Evolutionary conservation across 2,113 vertebrate species (phyloP).

Genomic region (Pteronura brasiliensis): DNA sequence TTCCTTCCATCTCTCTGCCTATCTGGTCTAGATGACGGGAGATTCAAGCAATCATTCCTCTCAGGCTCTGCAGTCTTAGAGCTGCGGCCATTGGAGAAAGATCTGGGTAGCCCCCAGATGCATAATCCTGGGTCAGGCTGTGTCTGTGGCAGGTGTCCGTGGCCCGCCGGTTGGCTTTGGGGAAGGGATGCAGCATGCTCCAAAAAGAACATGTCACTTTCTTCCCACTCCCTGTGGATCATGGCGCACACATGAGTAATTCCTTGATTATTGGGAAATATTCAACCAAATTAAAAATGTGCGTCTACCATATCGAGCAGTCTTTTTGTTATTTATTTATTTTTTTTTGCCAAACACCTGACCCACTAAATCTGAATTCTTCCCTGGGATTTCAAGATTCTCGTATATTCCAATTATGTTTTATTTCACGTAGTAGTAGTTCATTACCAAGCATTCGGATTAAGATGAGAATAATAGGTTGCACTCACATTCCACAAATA

Average conservation of each 20-base stretch:
- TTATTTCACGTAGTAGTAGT: rapidly evolving
- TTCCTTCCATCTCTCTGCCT: neutral
- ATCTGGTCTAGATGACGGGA: neutral
- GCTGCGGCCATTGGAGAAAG: neutral
- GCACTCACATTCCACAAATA: neutral
- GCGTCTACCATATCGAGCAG: neutral
- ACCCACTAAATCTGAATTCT: neutral
- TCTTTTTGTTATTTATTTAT: neutral
- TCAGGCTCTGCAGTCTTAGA: neutral
- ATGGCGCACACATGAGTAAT: rapidly evolving
- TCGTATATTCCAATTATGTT: neutral
- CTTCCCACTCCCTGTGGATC: neutral
- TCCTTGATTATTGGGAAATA: neutral
- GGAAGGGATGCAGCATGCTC: rapidly evolving
- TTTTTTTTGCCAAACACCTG: neutral
- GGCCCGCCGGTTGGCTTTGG: neutral
- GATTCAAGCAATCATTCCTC: neutral
- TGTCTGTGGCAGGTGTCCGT: neutral
- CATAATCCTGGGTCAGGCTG: no score
- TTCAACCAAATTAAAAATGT: neutral
- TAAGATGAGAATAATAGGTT: neutral
- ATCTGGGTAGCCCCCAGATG: neutral
- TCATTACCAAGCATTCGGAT: neutral
- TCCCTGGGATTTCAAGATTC: neutral
- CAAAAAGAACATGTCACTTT: neutral